Conservation (phyloP, 1,140 invertebrate species). For the Lucilia cuprina region DNA sequence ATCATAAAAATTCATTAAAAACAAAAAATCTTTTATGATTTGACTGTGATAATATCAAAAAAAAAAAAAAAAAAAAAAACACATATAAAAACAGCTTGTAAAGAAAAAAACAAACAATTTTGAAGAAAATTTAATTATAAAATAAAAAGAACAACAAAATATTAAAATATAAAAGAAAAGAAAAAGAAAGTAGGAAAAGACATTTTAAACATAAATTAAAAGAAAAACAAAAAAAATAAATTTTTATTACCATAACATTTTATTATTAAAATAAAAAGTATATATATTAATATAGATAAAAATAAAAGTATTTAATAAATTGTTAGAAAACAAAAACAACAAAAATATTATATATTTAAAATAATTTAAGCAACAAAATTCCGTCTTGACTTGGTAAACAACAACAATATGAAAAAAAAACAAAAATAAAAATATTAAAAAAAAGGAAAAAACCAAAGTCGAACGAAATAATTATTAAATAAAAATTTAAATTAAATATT, state of each 20-base stretch:
- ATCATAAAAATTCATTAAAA: conserved; percentile 61
- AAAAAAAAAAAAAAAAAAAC: conserved; percentile 55
- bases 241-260: conserved; percentile 32
- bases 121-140: neutral
- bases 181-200: neutral
- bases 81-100: conserved; percentile 14
- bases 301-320: conserved; percentile 25
- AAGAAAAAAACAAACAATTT: neutral
- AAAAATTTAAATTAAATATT: neutral
- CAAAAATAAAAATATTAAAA: too few species aligned
- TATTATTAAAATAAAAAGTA: conserved; percentile 34
- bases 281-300: conserved; percentile 7
- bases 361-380: conserved; percentile 23
- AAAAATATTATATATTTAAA: conserved; percentile 3
- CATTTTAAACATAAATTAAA: conserved; percentile 22
- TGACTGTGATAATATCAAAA: conserved; percentile 62
- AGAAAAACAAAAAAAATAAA: conserved; percentile 33
- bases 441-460: conserved; percentile 13
- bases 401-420: conserved; percentile 1
- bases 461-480: conserved; percentile 19
- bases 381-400: conserved; percentile 27
- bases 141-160: neutral
- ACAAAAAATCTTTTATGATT: conserved; percentile 59
- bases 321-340: conserved; percentile 10
- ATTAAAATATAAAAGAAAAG: conserved; percentile 8